A percentile compares a stretch with the other conserved stretches of the same genome.
Evolutionary conservation across 2,113 vertebrate genomes (phyloP).

Genomic region (Cavia aperea): DNA sequence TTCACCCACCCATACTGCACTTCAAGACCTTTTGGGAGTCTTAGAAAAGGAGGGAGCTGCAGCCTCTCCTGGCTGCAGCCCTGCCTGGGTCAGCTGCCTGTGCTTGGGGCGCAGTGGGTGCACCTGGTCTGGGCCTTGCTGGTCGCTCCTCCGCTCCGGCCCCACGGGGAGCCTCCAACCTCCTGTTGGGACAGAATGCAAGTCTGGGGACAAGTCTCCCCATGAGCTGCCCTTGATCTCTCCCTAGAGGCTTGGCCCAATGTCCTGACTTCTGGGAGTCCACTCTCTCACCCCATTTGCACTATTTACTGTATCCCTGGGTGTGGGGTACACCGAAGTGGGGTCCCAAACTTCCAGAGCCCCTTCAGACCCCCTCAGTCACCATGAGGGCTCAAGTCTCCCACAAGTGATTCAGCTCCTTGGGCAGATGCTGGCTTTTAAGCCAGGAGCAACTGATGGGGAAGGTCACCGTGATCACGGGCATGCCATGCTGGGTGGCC

Average conservation of each 20-base stretch:
- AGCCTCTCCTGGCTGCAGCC: not conserved
- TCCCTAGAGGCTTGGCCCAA: too few species aligned
- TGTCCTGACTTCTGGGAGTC: not conserved
- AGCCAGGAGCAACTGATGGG: too few species aligned
- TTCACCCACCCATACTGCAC: not conserved
- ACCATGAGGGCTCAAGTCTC: not conserved
- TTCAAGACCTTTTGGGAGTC: not conserved
- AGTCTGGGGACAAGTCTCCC: not conserved
- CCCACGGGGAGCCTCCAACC: not conserved
- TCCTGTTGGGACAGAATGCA: not conserved
- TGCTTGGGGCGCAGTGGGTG: too few species aligned
- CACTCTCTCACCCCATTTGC: rapidly evolving
- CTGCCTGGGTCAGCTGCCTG: not conserved
- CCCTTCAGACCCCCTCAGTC: too few species aligned
- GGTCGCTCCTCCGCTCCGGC: too few species aligned
- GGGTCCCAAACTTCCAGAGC: not conserved
- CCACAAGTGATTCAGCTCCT: too few species aligned
- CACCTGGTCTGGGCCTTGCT: too few species aligned
- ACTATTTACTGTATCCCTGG: not conserved
- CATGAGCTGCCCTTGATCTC: not conserved
- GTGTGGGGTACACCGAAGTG: too few species aligned
- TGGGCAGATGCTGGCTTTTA: not conserved
- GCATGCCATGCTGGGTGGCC: rapidly evolving
- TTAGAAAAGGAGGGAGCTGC: not conserved
- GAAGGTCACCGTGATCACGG: not conserved